Percentiles rank a stretch among this genome's conserved stretches.
These are phyloP conservation scores for Patella caerulea DNA, from an alignment of 2,888 invertebrate genomes.

Conservation along the genomic window DNA sequence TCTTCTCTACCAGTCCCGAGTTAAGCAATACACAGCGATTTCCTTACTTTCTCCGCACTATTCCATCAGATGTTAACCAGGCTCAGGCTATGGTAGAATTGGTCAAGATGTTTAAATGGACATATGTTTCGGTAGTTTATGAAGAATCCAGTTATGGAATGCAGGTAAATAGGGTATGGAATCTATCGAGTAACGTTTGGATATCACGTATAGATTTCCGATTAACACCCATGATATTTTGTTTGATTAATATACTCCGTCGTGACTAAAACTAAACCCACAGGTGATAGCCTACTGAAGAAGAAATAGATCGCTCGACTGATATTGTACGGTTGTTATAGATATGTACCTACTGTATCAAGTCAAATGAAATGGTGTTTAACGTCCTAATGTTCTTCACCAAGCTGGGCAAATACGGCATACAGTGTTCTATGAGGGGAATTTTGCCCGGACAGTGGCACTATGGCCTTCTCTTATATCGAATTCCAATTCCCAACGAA, in stretches of 20 bases:
- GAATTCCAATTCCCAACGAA: no score
- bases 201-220: no score
- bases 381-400: background rate
- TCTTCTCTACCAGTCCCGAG: conserved; percentile 95
- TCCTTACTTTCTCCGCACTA: conserved; percentile 93
- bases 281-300: no score
- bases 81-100: conserved; percentile 93
- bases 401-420: background rate
- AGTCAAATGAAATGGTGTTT: background rate
- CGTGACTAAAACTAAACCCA: no score
- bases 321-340: no score
- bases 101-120: conserved; percentile 88
- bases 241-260: no score
- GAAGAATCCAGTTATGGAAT: conserved; percentile 97
- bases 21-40: conserved; percentile 94
- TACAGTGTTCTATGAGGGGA: background rate
- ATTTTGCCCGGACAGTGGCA: background rate
- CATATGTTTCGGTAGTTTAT: conserved; percentile 94
- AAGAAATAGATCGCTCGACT: no score
- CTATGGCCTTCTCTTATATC: no score
- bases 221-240: no score
- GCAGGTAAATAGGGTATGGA: conserved; percentile 75
- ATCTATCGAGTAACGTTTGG: no score
- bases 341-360: no score
- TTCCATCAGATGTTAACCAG: conserved; percentile 94